phyloP scores from a whole-genome alignment of 2,113 vertebrate genomes.

The Synchiropus splendidus region DNA sequence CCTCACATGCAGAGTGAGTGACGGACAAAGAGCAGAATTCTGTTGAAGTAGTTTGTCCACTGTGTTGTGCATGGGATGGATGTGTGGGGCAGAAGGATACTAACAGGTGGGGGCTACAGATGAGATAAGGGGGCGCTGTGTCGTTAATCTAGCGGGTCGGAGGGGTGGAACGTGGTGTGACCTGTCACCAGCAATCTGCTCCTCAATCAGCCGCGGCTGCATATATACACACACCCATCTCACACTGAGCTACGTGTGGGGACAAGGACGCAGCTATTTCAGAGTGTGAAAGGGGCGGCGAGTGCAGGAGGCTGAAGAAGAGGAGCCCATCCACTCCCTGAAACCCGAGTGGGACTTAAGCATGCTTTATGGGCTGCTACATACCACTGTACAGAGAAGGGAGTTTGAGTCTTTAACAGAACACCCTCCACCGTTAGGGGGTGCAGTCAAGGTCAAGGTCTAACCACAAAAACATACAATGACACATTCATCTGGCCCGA shows the following conservation, averaged over 20 bases:
- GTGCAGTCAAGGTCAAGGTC: conserved; percentile 65
- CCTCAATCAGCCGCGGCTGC: conserved; percentile 50
- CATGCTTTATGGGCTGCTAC: conserved; percentile 68
- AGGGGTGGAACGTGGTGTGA: conserved; percentile 66
- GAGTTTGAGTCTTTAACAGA: conserved; percentile 60
- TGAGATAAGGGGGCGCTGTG: conserved; percentile 59
- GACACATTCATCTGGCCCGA: conserved; percentile 11
- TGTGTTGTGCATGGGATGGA: conserved; percentile 17
- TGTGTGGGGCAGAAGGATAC: conserved; percentile 70
- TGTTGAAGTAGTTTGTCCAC: conserved; percentile 38
- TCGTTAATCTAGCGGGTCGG: conserved; percentile 67
- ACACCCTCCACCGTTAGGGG: conserved; percentile 58
- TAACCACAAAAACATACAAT: conserved; percentile 9
- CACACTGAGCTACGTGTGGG: conserved; percentile 34
- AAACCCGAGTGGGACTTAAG: conserved; percentile 65
- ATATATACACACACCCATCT: conserved; percentile 42
- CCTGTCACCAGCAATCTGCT: conserved; percentile 75
- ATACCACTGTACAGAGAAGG: conserved; percentile 47
- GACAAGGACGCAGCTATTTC: conserved; percentile 74
- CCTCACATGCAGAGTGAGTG: conserved; percentile 82
- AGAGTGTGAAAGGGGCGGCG: conserved; percentile 54
- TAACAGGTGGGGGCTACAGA: conserved; percentile 76
- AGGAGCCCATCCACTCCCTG: conserved; percentile 63
- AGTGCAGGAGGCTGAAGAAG: conserved; percentile 2
- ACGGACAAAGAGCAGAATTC: conserved; percentile 45